Conservation (phyloP, 2,888 invertebrate species). For the Drosophila dives region DNA sequence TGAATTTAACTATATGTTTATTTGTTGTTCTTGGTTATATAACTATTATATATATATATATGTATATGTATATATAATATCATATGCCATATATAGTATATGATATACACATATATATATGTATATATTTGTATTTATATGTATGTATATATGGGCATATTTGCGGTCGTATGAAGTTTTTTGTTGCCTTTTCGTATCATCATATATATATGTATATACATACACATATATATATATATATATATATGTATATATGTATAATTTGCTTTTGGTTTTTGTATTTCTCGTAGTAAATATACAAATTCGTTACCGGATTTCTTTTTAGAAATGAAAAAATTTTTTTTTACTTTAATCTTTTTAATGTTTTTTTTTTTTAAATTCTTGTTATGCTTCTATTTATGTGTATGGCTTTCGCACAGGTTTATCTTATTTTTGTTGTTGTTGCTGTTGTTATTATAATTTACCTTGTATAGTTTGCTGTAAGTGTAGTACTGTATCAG, state of each 20-base stretch:
- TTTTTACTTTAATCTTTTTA: conserved; percentile 26
- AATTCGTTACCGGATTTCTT: conserved; percentile 79
- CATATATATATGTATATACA: conserved; percentile 36
- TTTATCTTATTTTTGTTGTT: conserved; percentile 34
- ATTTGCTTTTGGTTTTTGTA: conserved; percentile 30
- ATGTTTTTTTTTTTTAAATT: conserved; percentile 58
- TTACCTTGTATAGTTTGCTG: conserved; percentile 79
- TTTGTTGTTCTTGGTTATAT: conserved; percentile 80
- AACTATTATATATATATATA: conserved; percentile 63
- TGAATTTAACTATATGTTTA: conserved; percentile 79
- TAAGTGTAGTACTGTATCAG: conserved; percentile 77
- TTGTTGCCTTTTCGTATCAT: conserved; percentile 50
- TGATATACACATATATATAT: conserved; percentile 38
- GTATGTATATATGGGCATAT: conserved; percentile 53
- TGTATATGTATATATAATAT: conserved; percentile 29
- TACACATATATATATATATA: conserved; percentile 33
- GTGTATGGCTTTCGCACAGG: conserved; percentile 63
- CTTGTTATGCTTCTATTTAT: conserved; percentile 69
- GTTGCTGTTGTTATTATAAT: conserved; percentile 48
- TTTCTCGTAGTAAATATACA: conserved; percentile 74
- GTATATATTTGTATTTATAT: conserved; percentile 27
- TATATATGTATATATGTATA: conserved; percentile 42
- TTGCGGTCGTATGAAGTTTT: conserved; percentile 47
- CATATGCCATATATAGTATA: conserved; percentile 32
- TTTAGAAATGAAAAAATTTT: conserved; percentile 76